A percentile compares a stretch with the other conserved stretches of the same genome.
Evolutionary conservation across 2,797 vertebrate species (phyloP).

Genomic region (Enteromius treurensis): DNA sequence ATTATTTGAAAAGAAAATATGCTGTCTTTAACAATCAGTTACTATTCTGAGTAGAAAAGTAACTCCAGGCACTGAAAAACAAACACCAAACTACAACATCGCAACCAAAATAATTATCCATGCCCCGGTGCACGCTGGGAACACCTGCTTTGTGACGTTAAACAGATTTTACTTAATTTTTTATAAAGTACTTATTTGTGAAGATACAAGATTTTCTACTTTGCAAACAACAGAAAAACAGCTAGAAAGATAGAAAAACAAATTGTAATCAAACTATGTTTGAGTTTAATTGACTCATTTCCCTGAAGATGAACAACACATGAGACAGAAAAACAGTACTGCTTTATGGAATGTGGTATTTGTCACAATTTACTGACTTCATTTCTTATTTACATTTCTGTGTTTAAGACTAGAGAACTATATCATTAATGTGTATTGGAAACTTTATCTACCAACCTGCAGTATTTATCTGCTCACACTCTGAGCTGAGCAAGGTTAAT

Average conservation of each 20-base stretch:
- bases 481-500: background rate
- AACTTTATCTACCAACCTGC: background rate
- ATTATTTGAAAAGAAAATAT: background rate
- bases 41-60: background rate
- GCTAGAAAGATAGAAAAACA: background rate
- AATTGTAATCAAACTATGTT: background rate
- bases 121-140: background rate
- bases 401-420: background rate
- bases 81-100: conserved; percentile 1
- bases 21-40: background rate
- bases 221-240: background rate
- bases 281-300: background rate
- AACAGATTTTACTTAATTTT: background rate
- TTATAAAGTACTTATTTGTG: background rate
- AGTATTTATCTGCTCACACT: background rate
- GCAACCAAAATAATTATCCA: conserved; percentile 8
- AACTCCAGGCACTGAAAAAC: background rate
- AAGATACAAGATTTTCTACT: background rate
- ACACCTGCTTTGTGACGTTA: background rate
- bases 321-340: background rate
- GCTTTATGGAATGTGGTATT: background rate
- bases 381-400: background rate
- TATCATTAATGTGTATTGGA: background rate
- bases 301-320: background rate
- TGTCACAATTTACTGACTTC: background rate